Evolutionary conservation across 2,113 vertebrate species (phyloP).

Genomic region (Channa argus): DNA sequence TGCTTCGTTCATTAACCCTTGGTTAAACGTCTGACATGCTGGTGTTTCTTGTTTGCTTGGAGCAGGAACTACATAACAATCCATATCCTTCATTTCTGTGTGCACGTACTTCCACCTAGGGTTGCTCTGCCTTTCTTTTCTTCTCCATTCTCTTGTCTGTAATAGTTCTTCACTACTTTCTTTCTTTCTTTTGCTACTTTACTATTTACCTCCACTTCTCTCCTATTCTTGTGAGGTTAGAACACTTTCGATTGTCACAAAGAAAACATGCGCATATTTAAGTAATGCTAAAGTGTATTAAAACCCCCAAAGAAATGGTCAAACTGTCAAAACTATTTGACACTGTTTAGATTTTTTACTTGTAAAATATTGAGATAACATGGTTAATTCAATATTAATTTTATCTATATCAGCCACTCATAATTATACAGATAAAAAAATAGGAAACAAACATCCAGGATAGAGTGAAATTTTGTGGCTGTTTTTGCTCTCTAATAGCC

Average conservation of each 20-base stretch:
- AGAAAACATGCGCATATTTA: too few species aligned
- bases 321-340: too few species aligned
- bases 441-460: constrained; percentile 31
- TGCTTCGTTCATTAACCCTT: constrained; percentile 66
- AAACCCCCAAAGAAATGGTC: too few species aligned
- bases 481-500: constrained; percentile 45
- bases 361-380: not conserved
- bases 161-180: not conserved
- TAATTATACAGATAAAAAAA: constrained; percentile 28
- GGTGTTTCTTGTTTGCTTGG: constrained; percentile 51
- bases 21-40: constrained; percentile 51
- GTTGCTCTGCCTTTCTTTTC: not conserved
- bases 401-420: constrained; percentile 11
- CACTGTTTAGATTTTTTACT: too few species aligned
- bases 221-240: not conserved
- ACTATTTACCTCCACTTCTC: not conserved
- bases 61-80: constrained; percentile 19
- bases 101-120: not conserved
- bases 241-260: not conserved
- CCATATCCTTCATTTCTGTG: constrained; percentile 15
- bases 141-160: not conserved
- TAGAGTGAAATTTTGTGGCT: constrained; percentile 31
- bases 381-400: not conserved
- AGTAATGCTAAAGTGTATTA: too few species aligned
- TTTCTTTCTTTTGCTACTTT: not conserved